Conservation (phyloP, 2,113 vertebrate species). For the Meriones unguiculatus region DNA sequence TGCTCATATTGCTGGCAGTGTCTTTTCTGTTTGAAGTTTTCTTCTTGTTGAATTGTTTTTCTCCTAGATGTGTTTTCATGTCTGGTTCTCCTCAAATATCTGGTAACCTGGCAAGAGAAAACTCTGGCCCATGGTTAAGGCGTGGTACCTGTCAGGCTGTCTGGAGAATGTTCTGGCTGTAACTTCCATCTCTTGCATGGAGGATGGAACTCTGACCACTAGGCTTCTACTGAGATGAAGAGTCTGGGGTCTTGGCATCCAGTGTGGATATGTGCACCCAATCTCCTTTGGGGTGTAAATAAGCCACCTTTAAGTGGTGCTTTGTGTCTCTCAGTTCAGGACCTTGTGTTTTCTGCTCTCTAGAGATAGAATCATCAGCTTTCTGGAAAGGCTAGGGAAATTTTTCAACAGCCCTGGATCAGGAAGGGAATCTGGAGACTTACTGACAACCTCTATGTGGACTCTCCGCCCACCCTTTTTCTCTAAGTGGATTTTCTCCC, state of each 20-base stretch:
- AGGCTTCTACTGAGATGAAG: neutral
- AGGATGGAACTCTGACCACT: neutral
- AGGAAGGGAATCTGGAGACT: neutral
- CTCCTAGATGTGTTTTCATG: neutral
- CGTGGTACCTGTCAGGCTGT: neutral
- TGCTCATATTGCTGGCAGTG: neutral
- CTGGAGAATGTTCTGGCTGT: too few relatives aligned
- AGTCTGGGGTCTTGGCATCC: neutral
- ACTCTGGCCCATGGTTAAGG: neutral
- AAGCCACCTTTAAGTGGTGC: neutral
- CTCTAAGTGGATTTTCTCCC: neutral
- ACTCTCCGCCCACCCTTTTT: neutral
- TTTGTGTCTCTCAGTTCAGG: neutral
- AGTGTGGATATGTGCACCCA: neutral
- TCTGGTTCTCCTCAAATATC: neutral
- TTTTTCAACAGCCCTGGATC: neutral
- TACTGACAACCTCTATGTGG: too few relatives aligned
- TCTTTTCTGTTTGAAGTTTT: neutral
- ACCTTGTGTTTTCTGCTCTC: neutral
- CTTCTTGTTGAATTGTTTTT: neutral
- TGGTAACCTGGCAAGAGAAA: neutral
- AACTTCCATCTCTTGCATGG: neutral
- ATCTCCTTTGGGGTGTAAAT: neutral
- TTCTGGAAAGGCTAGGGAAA: neutral
- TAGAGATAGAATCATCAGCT: neutral